These are phyloP conservation scores for Acropora yongei DNA, from an alignment of 64 coral and sea anemone species.

Conservation along the genomic window DNA sequence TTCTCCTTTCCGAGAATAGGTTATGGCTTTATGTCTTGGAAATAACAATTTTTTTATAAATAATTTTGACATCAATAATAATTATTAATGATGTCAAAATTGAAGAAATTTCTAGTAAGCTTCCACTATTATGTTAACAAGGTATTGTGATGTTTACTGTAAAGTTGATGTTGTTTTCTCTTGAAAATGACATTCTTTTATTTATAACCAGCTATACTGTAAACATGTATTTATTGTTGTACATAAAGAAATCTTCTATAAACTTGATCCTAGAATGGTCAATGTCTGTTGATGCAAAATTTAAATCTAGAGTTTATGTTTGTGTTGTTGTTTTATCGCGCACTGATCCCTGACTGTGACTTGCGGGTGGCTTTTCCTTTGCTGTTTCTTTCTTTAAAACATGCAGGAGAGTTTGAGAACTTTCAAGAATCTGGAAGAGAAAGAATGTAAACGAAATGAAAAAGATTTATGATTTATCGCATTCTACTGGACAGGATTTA, in stretches of 20 bases:
- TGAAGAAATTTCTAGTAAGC: no score
- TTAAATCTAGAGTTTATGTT: conserved; percentile 2
- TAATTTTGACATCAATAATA: no score
- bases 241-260: background rate
- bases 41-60: no score
- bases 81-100: no score
- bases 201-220: background rate
- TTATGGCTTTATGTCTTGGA: no score
- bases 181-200: background rate
- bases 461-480: no score
- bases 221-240: background rate
- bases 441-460: conserved; percentile 1
- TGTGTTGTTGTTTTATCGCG: conserved; percentile 76
- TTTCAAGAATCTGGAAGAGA: conserved; percentile 87
- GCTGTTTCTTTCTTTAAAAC: conserved; percentile 96
- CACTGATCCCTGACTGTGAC: conserved; percentile 67
- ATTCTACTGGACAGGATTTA: no score
- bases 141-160: no score
- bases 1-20: background rate
- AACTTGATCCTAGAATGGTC: background rate
- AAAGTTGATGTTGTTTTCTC: no score
- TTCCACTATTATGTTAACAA: no score
- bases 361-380: conserved; percentile 76
- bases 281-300: background rate
- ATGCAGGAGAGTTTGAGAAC: conserved; percentile 95